Evolutionary conservation across 2,888 invertebrate species (phyloP).

Genomic region (Galerucella calmariensis): DNA sequence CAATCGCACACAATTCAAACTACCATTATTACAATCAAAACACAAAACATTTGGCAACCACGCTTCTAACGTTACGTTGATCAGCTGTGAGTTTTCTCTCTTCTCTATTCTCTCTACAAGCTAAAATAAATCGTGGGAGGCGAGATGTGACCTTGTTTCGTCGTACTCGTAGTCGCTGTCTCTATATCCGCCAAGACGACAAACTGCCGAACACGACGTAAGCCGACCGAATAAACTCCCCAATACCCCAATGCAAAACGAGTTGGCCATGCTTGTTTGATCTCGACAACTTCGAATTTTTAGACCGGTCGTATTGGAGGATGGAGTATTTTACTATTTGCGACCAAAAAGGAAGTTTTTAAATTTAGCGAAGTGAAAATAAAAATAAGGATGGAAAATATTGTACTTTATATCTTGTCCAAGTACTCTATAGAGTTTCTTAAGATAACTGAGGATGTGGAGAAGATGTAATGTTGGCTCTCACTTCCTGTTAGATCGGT

Average conservation of each 20-base stretch:
- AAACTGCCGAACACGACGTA: conserved; percentile 34
- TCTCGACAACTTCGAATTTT: conserved; percentile 5
- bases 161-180: conserved; percentile 38
- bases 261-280: conserved; percentile 41
- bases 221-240: conserved; percentile 19
- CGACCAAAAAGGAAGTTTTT: too few relatives aligned
- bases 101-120: conserved; percentile 34
- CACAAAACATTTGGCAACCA: conserved; percentile 5
- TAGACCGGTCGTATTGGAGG: neutral
- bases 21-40: neutral
- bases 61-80: conserved; percentile 29
- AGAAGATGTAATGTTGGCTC: too few relatives aligned
- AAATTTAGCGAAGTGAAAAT: too few relatives aligned
- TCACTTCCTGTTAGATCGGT: too few relatives aligned
- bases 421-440: too few relatives aligned
- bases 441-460: too few relatives aligned
- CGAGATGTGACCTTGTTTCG: conserved; percentile 50
- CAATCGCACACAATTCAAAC: neutral
- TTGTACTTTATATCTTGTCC: too few relatives aligned
- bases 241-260: conserved; percentile 43
- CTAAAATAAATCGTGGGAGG: conserved; percentile 52
- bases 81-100: conserved; percentile 43
- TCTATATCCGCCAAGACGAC: conserved; percentile 31
- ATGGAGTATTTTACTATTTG: too few relatives aligned
- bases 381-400: too few relatives aligned